Evolutionary conservation across 2,797 vertebrate species (phyloP).

Genomic region (Poeciliopsis infans): DNA sequence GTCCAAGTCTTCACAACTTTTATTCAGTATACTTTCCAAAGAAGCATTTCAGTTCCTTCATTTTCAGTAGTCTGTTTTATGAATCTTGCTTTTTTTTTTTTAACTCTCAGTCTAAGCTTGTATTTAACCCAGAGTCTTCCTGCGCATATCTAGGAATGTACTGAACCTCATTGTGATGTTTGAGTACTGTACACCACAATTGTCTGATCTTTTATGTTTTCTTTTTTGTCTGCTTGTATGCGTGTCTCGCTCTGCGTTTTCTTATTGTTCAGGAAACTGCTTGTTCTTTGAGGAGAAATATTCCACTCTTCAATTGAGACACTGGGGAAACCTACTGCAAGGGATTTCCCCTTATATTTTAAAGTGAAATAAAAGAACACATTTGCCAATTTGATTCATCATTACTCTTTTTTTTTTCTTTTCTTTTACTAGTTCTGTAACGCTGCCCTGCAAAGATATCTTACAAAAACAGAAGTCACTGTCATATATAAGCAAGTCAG

Average conservation of each 20-base stretch:
- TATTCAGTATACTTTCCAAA: not conserved
- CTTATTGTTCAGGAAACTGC: constrained; percentile 57
- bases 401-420: not conserved
- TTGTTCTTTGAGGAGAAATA: constrained; percentile 57
- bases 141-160: constrained; percentile 14
- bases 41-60: not conserved
- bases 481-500: not conserved
- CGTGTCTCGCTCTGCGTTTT: constrained; percentile 35
- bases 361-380: constrained; percentile 23
- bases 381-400: not conserved
- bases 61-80: not conserved
- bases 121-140: not conserved
- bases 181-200: constrained; percentile 1
- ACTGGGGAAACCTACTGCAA: constrained; percentile 27
- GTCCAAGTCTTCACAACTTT: not conserved
- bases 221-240: constrained; percentile 24
- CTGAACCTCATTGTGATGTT: constrained; percentile 14
- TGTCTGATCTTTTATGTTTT: constrained; percentile 18
- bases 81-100: not conserved
- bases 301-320: constrained; percentile 47
- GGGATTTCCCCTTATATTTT: constrained; percentile 48
- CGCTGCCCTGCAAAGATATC: not conserved
- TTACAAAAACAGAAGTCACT: not conserved
- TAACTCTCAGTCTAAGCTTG: not conserved
- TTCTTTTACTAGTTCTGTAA: not conserved